A percentile compares a stretch with the other conserved stretches of the same genome.
These are phyloP conservation scores for Hydraecia micacea DNA, from an alignment of 2,888 invertebrate species.

Conservation along the genomic window DNA sequence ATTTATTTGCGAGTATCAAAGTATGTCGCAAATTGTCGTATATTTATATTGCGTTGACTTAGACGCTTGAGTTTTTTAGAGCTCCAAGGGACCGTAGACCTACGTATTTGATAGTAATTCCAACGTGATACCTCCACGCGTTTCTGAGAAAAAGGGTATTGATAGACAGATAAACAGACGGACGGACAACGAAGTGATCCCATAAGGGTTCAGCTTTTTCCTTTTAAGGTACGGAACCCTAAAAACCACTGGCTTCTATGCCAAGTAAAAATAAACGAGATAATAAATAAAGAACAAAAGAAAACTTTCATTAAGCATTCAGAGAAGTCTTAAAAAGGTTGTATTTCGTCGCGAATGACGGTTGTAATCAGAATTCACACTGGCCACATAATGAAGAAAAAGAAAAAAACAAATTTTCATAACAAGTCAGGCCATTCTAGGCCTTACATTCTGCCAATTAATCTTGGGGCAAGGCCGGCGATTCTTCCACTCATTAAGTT, in stretches of 20 bases:
- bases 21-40: too few species aligned
- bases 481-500: not conserved
- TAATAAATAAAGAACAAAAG: constrained; percentile 12
- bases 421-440: constrained; percentile 59
- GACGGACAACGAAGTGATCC: not conserved
- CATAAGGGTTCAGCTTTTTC: not conserved
- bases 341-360: constrained; percentile 35
- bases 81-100: too few species aligned
- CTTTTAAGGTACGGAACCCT: not conserved
- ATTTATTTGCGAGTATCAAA: too few species aligned
- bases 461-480: constrained; percentile 57
- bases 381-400: constrained; percentile 62
- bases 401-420: constrained; percentile 53
- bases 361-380: constrained; percentile 53
- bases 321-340: constrained; percentile 33
- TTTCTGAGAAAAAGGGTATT: not conserved
- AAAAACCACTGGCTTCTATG: not conserved
- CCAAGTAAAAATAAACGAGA: not conserved
- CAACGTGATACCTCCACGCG: too few species aligned
- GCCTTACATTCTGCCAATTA: constrained; percentile 64
- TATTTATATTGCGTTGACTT: too few species aligned
- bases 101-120: too few species aligned
- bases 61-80: too few species aligned
- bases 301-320: constrained; percentile 41
- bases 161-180: not conserved